Evolutionary conservation across 2,113 vertebrate genomes (phyloP).

Genomic region (Miniopterus natalensis): DNA sequence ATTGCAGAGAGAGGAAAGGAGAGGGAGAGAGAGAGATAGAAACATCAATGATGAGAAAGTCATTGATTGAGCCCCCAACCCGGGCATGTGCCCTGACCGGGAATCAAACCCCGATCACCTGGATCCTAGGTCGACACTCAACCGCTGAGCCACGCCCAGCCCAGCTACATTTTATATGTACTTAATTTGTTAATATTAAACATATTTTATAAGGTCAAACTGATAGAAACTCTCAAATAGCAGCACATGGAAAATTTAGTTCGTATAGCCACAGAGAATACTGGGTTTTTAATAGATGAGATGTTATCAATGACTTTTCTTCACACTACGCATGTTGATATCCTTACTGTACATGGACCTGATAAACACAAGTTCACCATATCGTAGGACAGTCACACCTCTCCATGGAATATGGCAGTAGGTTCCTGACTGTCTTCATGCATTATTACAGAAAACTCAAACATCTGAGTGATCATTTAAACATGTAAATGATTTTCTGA

Average conservation of each 20-base stretch:
- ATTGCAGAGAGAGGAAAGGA: no score
- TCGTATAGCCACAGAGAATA: not conserved
- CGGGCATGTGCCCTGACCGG: no score
- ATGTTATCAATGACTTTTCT: not conserved
- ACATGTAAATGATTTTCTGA: not conserved
- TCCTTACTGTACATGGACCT: not conserved
- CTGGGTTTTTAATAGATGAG: not conserved
- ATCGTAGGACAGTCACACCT: not conserved
- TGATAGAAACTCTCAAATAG: not conserved
- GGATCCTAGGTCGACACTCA: no score
- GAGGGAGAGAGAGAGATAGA: no score
- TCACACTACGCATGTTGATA: not conserved
- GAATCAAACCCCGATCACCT: no score
- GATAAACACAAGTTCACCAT: not conserved
- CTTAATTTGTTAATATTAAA: constrained; percentile 1
- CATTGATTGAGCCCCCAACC: no score
- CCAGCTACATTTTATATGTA: not conserved
- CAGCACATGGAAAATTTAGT: not conserved
- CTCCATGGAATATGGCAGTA: not conserved
- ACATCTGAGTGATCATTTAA: not conserved
- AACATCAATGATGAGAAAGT: no score
- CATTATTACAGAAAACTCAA: not conserved
- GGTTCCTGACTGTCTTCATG: not conserved
- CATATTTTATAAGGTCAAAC: not conserved
- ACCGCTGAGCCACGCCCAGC: no score